A percentile compares a stretch with the other conserved stretches of the same genome.
phyloP scores from a whole-genome alignment of 2,888 invertebrate species.

The Dryadula phaetusa region DNA sequence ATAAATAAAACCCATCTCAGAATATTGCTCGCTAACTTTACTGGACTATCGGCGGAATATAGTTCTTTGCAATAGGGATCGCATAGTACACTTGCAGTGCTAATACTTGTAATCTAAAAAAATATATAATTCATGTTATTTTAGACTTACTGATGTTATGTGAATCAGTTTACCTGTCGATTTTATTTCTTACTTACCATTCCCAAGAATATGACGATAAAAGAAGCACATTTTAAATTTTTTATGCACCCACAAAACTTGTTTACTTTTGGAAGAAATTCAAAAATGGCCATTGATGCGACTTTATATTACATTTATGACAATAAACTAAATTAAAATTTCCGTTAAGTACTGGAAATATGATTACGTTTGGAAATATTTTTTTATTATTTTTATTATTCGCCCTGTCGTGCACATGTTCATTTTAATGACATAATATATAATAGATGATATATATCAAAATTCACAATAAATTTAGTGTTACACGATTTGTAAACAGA shows the following conservation, averaged over 20 bases:
- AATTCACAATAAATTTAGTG: not conserved
- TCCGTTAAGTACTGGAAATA: constrained; percentile 26
- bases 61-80: constrained; percentile 50
- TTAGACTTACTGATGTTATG: not conserved
- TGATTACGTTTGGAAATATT: constrained; percentile 24
- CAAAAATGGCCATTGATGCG: constrained; percentile 50
- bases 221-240: constrained; percentile 54
- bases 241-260: constrained; percentile 58
- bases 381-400: constrained; percentile 31
- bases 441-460: constrained; percentile 12
- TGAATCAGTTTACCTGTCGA: not conserved
- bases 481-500: not conserved
- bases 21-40: constrained; percentile 33
- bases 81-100: constrained; percentile 42
- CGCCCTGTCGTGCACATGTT: constrained; percentile 19
- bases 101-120: constrained; percentile 50
- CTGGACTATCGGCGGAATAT: constrained; percentile 36
- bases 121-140: not conserved
- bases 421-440: constrained; percentile 1
- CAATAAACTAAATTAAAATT: constrained; percentile 37
- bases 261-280: constrained; percentile 52
- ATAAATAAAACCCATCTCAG: constrained; percentile 51
- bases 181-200: constrained; percentile 50
- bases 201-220: constrained; percentile 49
- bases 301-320: constrained; percentile 27